Conservation (phyloP, 2,113 vertebrate species). For the cattle (Bos taurus) region DNA sequence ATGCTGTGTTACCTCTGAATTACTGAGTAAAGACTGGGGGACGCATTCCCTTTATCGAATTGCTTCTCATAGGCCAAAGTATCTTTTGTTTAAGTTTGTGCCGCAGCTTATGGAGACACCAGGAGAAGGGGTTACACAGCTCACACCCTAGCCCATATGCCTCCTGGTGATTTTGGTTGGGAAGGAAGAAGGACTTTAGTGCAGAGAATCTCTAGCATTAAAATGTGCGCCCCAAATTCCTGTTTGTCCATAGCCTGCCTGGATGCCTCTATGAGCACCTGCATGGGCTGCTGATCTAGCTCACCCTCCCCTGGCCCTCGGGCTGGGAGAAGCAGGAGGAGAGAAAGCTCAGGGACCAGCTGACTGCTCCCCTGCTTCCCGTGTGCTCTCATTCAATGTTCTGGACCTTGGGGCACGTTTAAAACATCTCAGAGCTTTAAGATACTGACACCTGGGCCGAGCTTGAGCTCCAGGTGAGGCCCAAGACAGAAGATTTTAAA, state of each 20-base stretch:
- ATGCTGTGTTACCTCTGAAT: not conserved
- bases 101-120: fast-evolving
- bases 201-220: not conserved
- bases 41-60: not conserved
- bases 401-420: not conserved
- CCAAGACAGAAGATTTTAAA: not conserved
- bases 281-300: not conserved
- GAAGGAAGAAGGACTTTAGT: not conserved
- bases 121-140: not conserved
- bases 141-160: fast-evolving
- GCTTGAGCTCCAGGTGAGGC: not conserved
- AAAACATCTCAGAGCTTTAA: not conserved
- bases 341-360: not conserved
- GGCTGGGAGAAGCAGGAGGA: not conserved
- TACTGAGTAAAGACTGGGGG: not conserved
- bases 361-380: fast-evolving
- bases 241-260: not conserved
- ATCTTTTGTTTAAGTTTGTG: not conserved
- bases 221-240: not conserved
- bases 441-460: not conserved
- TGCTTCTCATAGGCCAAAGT: not conserved
- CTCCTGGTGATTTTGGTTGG: not conserved
- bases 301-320: not conserved
- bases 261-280: too few species aligned
- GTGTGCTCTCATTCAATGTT: fast-evolving